phyloP scores from a whole-genome alignment of 2,888 invertebrate species.

The Zelleria hepariella region DNA sequence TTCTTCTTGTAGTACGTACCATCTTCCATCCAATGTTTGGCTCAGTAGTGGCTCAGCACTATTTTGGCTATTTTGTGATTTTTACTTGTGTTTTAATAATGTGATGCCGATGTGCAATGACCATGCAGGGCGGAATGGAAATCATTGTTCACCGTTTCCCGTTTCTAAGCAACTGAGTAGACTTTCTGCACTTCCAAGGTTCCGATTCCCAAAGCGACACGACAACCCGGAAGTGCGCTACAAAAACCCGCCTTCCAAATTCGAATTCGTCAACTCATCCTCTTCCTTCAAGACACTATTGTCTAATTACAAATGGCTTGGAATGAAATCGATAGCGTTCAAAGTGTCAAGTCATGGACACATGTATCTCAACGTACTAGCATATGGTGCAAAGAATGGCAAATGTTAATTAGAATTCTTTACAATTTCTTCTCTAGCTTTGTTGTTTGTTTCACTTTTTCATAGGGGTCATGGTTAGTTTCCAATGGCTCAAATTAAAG shows the following conservation, averaged over 20 bases:
- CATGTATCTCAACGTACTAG: constrained; percentile 3
- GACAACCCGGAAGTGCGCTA: constrained; percentile 59
- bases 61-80: too few relatives aligned
- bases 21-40: too few relatives aligned
- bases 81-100: too few relatives aligned
- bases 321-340: constrained; percentile 32
- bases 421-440: neutral
- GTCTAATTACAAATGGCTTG: constrained; percentile 50
- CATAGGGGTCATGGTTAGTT: neutral
- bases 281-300: constrained; percentile 48
- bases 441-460: neutral
- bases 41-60: too few relatives aligned
- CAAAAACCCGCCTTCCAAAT: constrained; percentile 53
- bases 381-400: constrained; percentile 8
- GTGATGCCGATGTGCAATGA: too few relatives aligned
- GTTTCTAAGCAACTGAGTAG: too few relatives aligned
- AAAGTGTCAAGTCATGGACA: constrained; percentile 36
- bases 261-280: constrained; percentile 48
- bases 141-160: neutral
- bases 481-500: too few relatives aligned
- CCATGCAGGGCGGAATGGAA: neutral
- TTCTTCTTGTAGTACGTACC: too few relatives aligned
- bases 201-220: constrained; percentile 30
- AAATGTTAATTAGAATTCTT: constrained; percentile 5
- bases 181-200: neutral